These are phyloP conservation scores for Ganaspis brasiliensis DNA, from an alignment of 2,888 invertebrate genomes.

Conservation along the genomic window DNA sequence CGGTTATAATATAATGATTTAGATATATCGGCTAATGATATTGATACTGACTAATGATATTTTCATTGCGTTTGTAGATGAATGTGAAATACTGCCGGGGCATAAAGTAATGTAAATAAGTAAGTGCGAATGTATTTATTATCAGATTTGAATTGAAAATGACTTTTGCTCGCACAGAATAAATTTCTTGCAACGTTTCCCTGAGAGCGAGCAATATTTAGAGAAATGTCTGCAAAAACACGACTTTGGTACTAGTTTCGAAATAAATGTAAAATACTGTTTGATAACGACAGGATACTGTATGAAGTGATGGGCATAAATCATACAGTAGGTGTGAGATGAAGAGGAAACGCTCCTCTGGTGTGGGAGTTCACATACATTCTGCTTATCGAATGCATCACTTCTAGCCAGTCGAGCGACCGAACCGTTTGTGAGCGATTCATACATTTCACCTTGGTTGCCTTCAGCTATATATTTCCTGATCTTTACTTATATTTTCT, in stretches of 20 bases:
- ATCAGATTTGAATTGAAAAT: conserved; percentile 20
- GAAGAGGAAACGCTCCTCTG: conserved; percentile 26
- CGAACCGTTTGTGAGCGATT: conserved; percentile 22
- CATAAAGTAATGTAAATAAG: conserved; percentile 23
- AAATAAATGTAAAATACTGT: conserved; percentile 34
- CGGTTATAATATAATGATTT: too few species aligned
- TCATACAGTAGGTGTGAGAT: conserved; percentile 40
- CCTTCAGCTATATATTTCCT: neutral
- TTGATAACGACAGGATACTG: conserved; percentile 37
- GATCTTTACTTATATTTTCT: neutral
- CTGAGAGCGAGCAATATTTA: conserved; percentile 8
- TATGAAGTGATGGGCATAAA: conserved; percentile 28
- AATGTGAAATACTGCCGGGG: neutral
- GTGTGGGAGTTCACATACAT: conserved; percentile 34
- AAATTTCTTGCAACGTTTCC: neutral
- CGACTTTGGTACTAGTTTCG: conserved; percentile 15
- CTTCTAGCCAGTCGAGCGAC: neutral
- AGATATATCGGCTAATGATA: too few species aligned
- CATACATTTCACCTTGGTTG: conserved; percentile 18
- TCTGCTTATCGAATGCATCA: conserved; percentile 17
- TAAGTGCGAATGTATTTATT: conserved; percentile 11
- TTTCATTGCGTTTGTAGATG: neutral
- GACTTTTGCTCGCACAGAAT: neutral
- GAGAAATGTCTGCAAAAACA: conserved; percentile 30
- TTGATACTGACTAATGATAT: too few species aligned